phyloP scores from a whole-genome alignment of 2,797 vertebrate species.

The Poecilia velifera region DNA sequence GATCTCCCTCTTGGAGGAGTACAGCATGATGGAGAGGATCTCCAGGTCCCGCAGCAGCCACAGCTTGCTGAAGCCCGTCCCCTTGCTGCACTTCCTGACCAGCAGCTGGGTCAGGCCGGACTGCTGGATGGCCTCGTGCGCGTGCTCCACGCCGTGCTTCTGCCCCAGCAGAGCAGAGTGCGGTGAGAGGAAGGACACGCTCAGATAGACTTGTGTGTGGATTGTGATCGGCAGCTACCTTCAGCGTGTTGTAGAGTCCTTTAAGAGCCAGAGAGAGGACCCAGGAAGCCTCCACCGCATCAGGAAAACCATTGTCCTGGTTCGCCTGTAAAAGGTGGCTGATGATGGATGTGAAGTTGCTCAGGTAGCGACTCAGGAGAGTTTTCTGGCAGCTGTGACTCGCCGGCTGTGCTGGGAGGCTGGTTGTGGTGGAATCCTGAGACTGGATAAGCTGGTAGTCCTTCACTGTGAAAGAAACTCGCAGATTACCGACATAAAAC shows the following conservation, averaged over 20 bases:
- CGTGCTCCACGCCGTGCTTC: conserved; percentile 89
- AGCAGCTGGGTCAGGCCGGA: conserved; percentile 92
- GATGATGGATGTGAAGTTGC: conserved; percentile 90
- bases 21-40: conserved; percentile 97
- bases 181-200: background rate
- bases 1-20: conserved; percentile 95
- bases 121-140: conserved; percentile 88
- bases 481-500: background rate
- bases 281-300: conserved; percentile 96
- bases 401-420: conserved; percentile 51
- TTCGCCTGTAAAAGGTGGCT: conserved; percentile 89
- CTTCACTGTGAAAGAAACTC: conserved; percentile 83
- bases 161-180: conserved; percentile 52
- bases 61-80: conserved; percentile 97
- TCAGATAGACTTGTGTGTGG: background rate
- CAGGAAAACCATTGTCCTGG: conserved; percentile 84
- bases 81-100: conserved; percentile 97
- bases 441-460: conserved; percentile 93
- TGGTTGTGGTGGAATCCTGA: conserved; percentile 73
- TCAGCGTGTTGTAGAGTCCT: conserved; percentile 93
- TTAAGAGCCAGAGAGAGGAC: conserved; percentile 93
- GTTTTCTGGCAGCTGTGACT: conserved; percentile 51
- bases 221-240: conserved; percentile 76
- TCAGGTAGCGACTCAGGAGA: conserved; percentile 87
- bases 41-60: conserved; percentile 97